Conservation (phyloP, 2,888 invertebrate genomes). For the Adineta ricciae region DNA sequence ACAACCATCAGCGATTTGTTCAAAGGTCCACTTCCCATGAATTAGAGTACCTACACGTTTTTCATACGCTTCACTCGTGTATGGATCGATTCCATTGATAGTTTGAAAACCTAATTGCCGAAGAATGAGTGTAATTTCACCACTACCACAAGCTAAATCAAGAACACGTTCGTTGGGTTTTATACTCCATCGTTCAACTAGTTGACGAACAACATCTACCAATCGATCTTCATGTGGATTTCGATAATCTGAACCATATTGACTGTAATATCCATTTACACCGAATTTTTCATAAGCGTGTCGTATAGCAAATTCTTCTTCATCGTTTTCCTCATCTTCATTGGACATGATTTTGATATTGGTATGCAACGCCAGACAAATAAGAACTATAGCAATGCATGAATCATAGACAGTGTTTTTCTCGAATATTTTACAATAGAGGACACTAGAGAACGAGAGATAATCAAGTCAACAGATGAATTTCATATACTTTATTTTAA, state of each 20-base stretch:
- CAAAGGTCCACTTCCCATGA: not conserved
- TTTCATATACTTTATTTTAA: too few relatives aligned
- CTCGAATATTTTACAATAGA: not conserved
- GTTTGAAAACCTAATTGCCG: not conserved
- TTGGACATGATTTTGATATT: not conserved
- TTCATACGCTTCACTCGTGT: slow-evolving; percentile 1
- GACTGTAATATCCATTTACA: slow-evolving; percentile 10
- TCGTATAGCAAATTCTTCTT: not conserved
- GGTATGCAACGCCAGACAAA: not conserved
- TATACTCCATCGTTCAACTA: not conserved
- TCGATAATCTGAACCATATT: not conserved
- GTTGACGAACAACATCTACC: not conserved
- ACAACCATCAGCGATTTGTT: slow-evolving; percentile 19
- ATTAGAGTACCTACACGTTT: not conserved
- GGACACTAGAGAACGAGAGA: not conserved
- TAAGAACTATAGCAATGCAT: not conserved
- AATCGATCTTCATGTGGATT: not conserved
- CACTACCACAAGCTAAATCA: slow-evolving; percentile 19
- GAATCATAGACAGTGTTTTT: not conserved
- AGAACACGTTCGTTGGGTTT: not conserved
- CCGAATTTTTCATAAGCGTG: slow-evolving; percentile 14
- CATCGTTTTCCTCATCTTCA: not conserved
- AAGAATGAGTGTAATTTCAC: not conserved
- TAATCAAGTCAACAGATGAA: too few relatives aligned
- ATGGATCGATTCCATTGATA: not conserved